These are phyloP conservation scores for Urocitellus parryii DNA, from an alignment of 2,113 vertebrate genomes.

Conservation along the genomic window DNA sequence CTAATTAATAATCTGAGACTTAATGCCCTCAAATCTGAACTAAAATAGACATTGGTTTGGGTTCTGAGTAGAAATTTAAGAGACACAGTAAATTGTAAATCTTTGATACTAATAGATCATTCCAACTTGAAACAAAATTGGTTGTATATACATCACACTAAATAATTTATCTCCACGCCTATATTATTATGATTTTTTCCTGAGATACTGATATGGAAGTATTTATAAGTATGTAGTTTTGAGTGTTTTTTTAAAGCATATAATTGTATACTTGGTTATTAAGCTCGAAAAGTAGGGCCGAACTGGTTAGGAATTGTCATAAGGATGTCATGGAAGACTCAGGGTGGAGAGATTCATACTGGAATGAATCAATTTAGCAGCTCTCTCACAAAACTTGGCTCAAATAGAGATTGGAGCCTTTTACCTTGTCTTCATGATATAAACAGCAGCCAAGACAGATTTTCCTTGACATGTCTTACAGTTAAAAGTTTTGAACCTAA, in stretches of 20 bases:
- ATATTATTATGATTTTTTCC: not conserved
- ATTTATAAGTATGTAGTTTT: not conserved
- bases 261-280: not conserved
- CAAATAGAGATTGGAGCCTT: not conserved
- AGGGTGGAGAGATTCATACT: not conserved
- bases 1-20: not conserved
- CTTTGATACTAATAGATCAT: not conserved
- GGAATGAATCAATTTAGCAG: not conserved
- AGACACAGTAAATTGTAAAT: not conserved
- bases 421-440: not conserved
- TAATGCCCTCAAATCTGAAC: not conserved
- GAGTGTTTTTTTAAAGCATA: not conserved
- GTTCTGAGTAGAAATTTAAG: not conserved
- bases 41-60: not conserved
- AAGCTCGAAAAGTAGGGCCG: not conserved
- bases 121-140: not conserved
- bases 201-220: not conserved
- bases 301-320: not conserved
- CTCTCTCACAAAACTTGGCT: not conserved
- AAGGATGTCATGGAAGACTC: not conserved
- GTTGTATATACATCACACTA: not conserved
- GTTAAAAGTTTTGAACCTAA: not conserved
- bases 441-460: not conserved
- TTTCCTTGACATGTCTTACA: conserved; percentile 6
- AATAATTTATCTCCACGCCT: not conserved